phyloP scores from a whole-genome alignment of 1,140 invertebrate species.

The Drosophila miranda region DNA sequence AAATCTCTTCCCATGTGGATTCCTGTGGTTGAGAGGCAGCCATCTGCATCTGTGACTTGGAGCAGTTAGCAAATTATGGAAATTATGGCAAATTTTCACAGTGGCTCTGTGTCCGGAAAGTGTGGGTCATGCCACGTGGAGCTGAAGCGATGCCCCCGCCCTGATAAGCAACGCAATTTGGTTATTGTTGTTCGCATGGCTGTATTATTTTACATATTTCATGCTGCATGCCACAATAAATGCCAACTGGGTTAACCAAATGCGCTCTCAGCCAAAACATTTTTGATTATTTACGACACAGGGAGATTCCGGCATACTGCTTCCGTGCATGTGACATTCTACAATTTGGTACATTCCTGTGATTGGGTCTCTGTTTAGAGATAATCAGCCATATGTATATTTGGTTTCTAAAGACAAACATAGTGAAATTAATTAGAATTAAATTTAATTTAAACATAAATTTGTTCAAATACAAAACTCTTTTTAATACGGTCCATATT shows the following conservation, averaged over 20 bases:
- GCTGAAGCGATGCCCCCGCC: conserved; percentile 1
- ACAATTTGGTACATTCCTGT: no score
- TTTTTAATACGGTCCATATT: no score
- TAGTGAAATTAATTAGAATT: no score
- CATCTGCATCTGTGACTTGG: conserved; percentile 15
- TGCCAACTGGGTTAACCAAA: conserved; percentile 67
- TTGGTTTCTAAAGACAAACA: no score
- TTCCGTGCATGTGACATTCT: conserved; percentile 1
- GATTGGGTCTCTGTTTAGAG: no score
- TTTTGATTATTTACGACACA: conserved; percentile 36
- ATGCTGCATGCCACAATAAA: no score
- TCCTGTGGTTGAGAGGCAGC: neutral
- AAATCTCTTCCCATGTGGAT: conserved; percentile 22
- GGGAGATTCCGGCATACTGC: conserved; percentile 6
- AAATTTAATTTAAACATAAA: no score
- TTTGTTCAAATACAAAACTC: no score
- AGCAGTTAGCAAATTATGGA: conserved; percentile 67
- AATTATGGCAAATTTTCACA: conserved; percentile 27
- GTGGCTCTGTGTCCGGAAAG: conserved; percentile 6
- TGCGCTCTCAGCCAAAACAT: conserved; percentile 51
- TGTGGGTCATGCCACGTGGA: conserved; percentile 21
- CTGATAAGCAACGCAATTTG: conserved; percentile 51
- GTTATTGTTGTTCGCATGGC: conserved; percentile 29
- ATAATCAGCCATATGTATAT: no score
- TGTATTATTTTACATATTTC: conserved; percentile 71